Conservation (phyloP, 53 echinoderm and acorn worm genomes). For the Holothuria leucospilota region DNA sequence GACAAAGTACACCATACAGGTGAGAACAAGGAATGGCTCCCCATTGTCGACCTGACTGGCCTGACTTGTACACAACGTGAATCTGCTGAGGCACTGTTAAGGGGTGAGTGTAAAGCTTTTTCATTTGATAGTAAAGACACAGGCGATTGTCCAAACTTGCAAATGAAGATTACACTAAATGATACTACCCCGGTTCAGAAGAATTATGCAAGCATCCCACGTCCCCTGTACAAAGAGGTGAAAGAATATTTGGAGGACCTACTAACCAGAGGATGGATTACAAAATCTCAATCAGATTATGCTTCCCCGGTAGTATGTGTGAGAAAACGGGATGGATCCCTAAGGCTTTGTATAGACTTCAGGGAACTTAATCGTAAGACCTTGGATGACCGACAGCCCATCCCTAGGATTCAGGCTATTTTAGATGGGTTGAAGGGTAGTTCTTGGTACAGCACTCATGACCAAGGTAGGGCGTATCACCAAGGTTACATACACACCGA, state of each 20-base stretch:
- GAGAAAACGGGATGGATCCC: constrained; percentile 73
- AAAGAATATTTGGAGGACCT: constrained; percentile 71
- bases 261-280: constrained; percentile 65
- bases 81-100: constrained; percentile 13
- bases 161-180: constrained; percentile 30
- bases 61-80: neutral
- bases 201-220: constrained; percentile 61
- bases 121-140: neutral
- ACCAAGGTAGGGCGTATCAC: constrained; percentile 81
- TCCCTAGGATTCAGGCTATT: constrained; percentile 73
- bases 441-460: constrained; percentile 63
- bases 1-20: too few species aligned
- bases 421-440: constrained; percentile 76
- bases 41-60: constrained; percentile 1
- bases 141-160: too few species aligned
- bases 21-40: neutral
- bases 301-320: constrained; percentile 85
- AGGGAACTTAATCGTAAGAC: constrained; percentile 73
- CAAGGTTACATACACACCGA: constrained; percentile 73
- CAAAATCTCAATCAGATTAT: constrained; percentile 68
- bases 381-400: constrained; percentile 77
- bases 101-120: constrained; percentile 50
- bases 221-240: constrained; percentile 61
- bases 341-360: constrained; percentile 73
- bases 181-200: constrained; percentile 67